These are phyloP conservation scores for Zophobas morio DNA, from an alignment of 1,140 invertebrate species.

Conservation along the genomic window DNA sequence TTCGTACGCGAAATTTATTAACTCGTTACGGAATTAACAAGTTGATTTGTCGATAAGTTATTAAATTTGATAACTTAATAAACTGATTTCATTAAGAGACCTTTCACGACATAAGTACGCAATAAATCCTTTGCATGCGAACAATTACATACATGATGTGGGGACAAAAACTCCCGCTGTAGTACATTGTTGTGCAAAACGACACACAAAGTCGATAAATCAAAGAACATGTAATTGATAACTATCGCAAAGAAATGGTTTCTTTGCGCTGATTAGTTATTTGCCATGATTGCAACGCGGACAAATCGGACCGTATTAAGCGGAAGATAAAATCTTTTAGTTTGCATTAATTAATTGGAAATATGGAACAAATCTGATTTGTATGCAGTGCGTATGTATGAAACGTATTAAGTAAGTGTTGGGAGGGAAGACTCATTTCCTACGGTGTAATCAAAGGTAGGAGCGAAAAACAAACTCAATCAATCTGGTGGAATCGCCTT, in stretches of 20 bases:
- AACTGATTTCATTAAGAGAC: conserved; percentile 27
- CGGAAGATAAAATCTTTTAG: conserved; percentile 25
- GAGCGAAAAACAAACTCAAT: conserved; percentile 2
- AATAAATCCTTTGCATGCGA: conserved; percentile 7
- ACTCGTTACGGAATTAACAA: conserved; percentile 8
- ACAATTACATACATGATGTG: conserved; percentile 12
- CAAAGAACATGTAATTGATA: conserved; percentile 26
- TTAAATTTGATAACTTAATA: conserved; percentile 47
- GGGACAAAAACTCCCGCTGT: conserved; percentile 3
- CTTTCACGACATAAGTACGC: conserved; percentile 16
- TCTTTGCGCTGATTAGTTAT: conserved; percentile 41
- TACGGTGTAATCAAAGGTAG: neutral
- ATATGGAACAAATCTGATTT: conserved; percentile 39
- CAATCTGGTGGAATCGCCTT: too few species aligned
- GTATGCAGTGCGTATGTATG: conserved; percentile 21
- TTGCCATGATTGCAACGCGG: conserved; percentile 22
- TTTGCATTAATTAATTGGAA: conserved; percentile 41
- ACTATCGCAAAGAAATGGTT: conserved; percentile 19
- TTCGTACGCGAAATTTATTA: conserved; percentile 16
- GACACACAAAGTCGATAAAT: conserved; percentile 22
- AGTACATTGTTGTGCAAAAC: conserved; percentile 31
- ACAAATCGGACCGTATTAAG: conserved; percentile 32
- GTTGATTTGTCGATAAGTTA: conserved; percentile 27
- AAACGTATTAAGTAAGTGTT: conserved; percentile 6
- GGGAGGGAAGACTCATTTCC: conserved; percentile 4